Percentiles rank a stretch among this genome's conserved stretches.
Evolutionary conservation across 2,888 invertebrate species (phyloP).

Genomic region (Drosophila lacicola): DNA sequence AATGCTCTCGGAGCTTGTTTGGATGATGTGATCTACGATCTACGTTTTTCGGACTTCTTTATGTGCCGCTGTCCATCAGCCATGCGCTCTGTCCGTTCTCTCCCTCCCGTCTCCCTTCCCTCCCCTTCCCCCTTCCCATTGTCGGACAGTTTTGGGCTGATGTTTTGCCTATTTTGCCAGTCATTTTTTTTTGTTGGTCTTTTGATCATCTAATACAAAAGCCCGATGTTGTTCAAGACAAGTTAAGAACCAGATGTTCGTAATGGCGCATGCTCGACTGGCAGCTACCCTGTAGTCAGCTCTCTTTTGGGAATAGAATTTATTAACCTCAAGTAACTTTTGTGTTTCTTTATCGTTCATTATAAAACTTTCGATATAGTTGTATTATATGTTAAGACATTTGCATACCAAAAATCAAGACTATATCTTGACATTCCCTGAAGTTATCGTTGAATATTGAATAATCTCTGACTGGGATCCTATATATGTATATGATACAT

Average conservation of each 20-base stretch:
- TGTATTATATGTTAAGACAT: too few species aligned
- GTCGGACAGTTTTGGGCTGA: conserved; percentile 20
- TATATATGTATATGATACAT: too few species aligned
- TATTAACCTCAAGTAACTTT: too few species aligned
- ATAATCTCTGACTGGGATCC: too few species aligned
- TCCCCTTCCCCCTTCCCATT: background rate
- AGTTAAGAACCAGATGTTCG: conserved; percentile 3
- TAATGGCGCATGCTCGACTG: background rate
- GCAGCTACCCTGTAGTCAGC: conserved; percentile 1
- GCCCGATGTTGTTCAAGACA: conserved; percentile 14
- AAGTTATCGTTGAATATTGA: too few species aligned
- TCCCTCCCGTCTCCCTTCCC: background rate
- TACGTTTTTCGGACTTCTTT: conserved; percentile 21
- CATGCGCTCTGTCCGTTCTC: background rate
- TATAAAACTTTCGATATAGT: too few species aligned
- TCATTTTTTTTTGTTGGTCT: conserved; percentile 15
- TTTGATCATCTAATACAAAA: background rate
- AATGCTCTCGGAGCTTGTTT: conserved; percentile 15
- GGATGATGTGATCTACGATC: conserved; percentile 21
- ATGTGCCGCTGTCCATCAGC: conserved; percentile 11
- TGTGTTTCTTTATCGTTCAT: too few species aligned
- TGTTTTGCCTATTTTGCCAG: conserved; percentile 35
- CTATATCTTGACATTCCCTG: too few species aligned
- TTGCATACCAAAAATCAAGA: too few species aligned
- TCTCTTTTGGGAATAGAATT: too few species aligned